Percentiles rank a stretch among this genome's conserved stretches.
phyloP scores from a whole-genome alignment of 2,113 vertebrate genomes.

The Hippocampus mohnikei region DNA sequence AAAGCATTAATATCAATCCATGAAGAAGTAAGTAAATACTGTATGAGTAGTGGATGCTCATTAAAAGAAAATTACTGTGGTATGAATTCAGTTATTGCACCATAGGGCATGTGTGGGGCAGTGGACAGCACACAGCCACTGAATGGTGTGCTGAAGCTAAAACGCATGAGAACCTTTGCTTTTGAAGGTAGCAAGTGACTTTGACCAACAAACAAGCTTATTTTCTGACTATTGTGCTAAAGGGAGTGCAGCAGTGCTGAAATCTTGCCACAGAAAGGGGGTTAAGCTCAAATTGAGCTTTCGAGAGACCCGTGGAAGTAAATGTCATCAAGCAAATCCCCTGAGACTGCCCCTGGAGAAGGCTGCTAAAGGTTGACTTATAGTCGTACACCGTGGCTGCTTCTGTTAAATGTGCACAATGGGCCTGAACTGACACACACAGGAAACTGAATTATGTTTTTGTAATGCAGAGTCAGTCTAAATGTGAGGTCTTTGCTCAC shows the following conservation, averaged over 20 bases:
- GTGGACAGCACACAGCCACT: slow-evolving; percentile 22
- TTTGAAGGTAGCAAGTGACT: slow-evolving; percentile 13
- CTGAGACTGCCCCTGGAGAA: slow-evolving; percentile 18
- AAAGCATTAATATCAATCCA: slow-evolving; percentile 30
- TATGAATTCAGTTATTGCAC: slow-evolving; percentile 51
- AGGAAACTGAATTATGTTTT: slow-evolving; percentile 4
- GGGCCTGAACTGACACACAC: background rate
- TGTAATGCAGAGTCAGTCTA: background rate
- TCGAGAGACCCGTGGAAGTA: slow-evolving; percentile 13
- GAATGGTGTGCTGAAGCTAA: background rate
- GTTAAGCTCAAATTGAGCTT: slow-evolving; percentile 46
- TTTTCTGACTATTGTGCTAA: slow-evolving; percentile 28
- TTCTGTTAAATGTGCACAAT: background rate
- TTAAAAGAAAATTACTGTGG: slow-evolving; percentile 49
- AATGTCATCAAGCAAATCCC: slow-evolving; percentile 38
- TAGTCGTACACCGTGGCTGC: background rate
- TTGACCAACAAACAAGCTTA: slow-evolving; percentile 34
- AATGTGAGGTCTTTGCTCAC: background rate
- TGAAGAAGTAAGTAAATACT: slow-evolving; percentile 6
- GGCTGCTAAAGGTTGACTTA: slow-evolving; percentile 21
- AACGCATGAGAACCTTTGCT: slow-evolving; percentile 1
- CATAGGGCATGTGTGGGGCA: slow-evolving; percentile 27
- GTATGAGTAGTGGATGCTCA: slow-evolving; percentile 32
- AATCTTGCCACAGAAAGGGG: slow-evolving; percentile 29
- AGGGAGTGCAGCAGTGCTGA: slow-evolving; percentile 27